Percentiles rank a stretch among this genome's conserved stretches.
Conservation (phyloP, 2,113 vertebrate genomes). For the Equus przewalskii region DNA sequence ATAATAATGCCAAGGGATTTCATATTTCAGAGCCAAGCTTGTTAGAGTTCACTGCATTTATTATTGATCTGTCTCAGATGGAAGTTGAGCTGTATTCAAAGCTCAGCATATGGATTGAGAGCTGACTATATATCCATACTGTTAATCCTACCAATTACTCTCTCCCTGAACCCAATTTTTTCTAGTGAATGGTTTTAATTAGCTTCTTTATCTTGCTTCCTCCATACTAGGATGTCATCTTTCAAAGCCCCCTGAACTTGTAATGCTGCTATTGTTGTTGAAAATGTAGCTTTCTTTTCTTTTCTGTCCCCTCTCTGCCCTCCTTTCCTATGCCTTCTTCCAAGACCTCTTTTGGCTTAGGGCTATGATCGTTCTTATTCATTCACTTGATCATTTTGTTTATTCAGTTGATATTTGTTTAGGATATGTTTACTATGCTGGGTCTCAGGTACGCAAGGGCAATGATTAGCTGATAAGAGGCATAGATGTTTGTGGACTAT, state of each 20-base stretch:
- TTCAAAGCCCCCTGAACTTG: background rate
- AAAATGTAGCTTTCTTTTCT: background rate
- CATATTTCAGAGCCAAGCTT: conserved; percentile 12
- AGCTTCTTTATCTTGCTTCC: background rate
- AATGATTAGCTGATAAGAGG: background rate
- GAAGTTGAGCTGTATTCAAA: conserved; percentile 52
- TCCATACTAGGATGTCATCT: background rate
- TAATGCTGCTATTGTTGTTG: background rate
- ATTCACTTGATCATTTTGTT: background rate
- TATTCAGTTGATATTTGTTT: background rate
- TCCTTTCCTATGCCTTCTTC: background rate
- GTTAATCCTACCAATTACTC: background rate
- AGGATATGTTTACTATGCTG: background rate
- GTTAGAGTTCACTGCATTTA: conserved; percentile 20
- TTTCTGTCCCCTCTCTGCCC: too few relatives aligned
- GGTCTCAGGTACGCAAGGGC: background rate
- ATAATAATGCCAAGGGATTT: conserved; percentile 13
- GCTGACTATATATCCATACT: background rate
- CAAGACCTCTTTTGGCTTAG: background rate
- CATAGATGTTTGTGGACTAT: background rate
- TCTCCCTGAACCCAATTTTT: background rate
- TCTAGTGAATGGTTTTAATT: background rate
- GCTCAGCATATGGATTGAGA: background rate
- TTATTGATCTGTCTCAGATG: conserved; percentile 11
- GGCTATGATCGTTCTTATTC: background rate